A percentile compares a stretch with the other conserved stretches of the same genome.
Evolutionary conservation across 2,888 invertebrate species (phyloP).

Genomic region (Vesta saturnalis): DNA sequence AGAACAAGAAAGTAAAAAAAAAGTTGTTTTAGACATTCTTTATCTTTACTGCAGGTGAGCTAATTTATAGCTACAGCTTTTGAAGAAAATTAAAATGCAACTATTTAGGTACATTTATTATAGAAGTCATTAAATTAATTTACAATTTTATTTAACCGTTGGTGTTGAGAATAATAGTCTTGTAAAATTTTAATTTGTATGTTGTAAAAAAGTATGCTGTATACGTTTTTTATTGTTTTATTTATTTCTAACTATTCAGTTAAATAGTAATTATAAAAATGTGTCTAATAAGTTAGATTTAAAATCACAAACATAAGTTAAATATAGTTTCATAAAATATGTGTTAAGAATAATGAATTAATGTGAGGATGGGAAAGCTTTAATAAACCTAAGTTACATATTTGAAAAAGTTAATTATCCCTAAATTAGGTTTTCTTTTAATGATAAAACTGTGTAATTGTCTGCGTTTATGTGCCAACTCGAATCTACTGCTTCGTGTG

Average conservation of each 20-base stretch:
- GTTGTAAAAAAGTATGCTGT: background rate
- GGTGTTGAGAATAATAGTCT: background rate
- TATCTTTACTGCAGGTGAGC: background rate
- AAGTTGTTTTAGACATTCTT: background rate
- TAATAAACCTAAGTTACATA: too few relatives aligned
- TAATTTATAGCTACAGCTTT: slow-evolving; percentile 2
- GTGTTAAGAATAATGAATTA: too few relatives aligned
- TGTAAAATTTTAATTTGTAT: background rate
- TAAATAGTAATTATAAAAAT: background rate
- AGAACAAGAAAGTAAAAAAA: background rate
- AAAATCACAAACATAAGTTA: too few relatives aligned
- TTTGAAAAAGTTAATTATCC: too few relatives aligned
- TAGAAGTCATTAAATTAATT: slow-evolving; percentile 5
- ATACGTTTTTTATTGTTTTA: background rate
- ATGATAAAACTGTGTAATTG: too few relatives aligned
- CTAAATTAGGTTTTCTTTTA: too few relatives aligned
- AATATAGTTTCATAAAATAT: too few relatives aligned
- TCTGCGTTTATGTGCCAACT: too few relatives aligned
- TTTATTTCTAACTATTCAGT: background rate
- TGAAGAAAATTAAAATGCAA: background rate
- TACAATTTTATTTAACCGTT: background rate
- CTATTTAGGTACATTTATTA: background rate
- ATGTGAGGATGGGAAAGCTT: too few relatives aligned
- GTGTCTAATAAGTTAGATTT: background rate
- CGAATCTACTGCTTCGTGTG: too few relatives aligned